Evolutionary conservation across 2,888 invertebrate species (phyloP), one percentile per base, ranked within the genome.

Genomic region (Polydrusus cervinus): DNA sequence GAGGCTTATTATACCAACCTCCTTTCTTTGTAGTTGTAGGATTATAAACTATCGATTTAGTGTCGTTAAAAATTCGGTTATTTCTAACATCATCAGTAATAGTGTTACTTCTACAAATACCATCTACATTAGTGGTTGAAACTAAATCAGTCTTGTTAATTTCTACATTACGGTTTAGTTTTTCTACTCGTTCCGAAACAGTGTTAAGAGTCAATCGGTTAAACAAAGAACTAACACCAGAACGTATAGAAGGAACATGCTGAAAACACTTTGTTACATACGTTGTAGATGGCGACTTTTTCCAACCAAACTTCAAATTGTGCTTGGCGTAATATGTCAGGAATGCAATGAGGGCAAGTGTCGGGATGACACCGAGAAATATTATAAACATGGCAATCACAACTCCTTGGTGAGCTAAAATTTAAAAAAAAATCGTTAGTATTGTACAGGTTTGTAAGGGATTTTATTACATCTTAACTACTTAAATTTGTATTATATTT

Each of bases 301-400:
- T 89, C 88, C 90, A 90, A 84, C 89, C 89, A 55, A 89, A 87
- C 78, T 88, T 89, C 84, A 93, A 87, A 81, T 94, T 92, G 84
- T 92, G 92, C 25, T 91, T 90, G 76, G 92, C 90, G 88, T 95
- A 95, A 90, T 95, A 96, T 68, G 92, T 86, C 45, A 94, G 88
- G 85, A 95, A 91, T 47, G 92, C 89, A 3, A 92, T 83, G 20
- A 94, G 86, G 0, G 93, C 90, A 51, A 93, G 87, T 74, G 92
- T 87, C 0, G 97, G 97, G 70, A 97, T 89, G 80, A 97, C 92
- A 25, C 95, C 93, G 81, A 97, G 90, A 91, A 97, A 96, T 82
- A 97, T 92, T 79, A 98, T 91, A 86, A 94, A 94, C 89, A 98
- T 90, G 40, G 94, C 94, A 76, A 94, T 93, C 84, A 95, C 91